Evolutionary conservation across 2,888 invertebrate species (phyloP), one percentile per base, ranked within the genome.

Genomic region (Mechanitis messenoides): DNA sequence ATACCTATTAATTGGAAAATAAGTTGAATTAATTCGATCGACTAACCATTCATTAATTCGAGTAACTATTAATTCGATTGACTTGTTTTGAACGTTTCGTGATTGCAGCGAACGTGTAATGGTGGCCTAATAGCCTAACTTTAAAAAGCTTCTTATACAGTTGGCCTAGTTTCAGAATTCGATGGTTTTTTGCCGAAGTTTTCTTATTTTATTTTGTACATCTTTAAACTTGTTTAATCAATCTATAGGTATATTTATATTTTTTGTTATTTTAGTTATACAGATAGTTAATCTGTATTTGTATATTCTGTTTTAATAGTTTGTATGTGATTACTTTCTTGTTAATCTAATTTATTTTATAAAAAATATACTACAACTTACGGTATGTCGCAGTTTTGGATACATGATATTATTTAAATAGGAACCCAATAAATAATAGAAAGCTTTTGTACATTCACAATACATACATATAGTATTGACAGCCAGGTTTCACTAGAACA

Each of bases 71-170:
- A 28, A 31, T 31, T 31, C 50, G 50, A 50, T 50, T 31, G 31
- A 31, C 50, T 9, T 50, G 50, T 50, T 50, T 11, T 31, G 31
- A 50, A 50, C 31, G 7, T 50, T 50, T n/a, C 28, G 9, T 50
- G 7, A 42, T 42, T 7, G 42, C 42, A 42, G 7, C n/a, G 50
- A 50, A 50, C 28, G 50, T 31, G 50, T 50, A 28, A 50, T 50
- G 31, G 11, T 50, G 7, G 3, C 11, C 35, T 63, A 61, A 63
- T 55, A 59, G n/a, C n/a, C 31, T 35, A 65, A 65, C 58, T 65
- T 57, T 46, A 31, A 61, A 63, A 54, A 46, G 57, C 56, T 65
- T 63, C 59, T 58, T 65, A 55, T 45, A 56, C 58, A 53, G 53
- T 54, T 60, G 63, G 28, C 58, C 65, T 63, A 60, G 58, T 59